These are phyloP conservation scores for Elysia chlorotica DNA, from an alignment of 1,140 invertebrate genomes.

Conservation along the genomic window DNA sequence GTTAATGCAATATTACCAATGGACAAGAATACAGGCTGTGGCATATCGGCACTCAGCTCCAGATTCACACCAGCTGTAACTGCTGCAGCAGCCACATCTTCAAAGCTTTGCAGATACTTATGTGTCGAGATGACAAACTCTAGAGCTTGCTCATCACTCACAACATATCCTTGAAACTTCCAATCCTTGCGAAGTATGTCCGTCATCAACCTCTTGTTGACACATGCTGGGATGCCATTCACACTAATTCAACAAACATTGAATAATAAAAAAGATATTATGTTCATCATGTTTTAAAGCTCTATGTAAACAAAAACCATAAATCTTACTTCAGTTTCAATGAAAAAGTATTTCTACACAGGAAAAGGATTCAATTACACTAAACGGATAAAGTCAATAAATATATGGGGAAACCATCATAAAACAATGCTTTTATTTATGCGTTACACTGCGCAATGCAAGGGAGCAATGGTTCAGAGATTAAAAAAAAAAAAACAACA, in stretches of 20 bases:
- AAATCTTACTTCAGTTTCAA: not conserved
- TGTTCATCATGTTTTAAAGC: not conserved
- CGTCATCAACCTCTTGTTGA: constrained; percentile 50
- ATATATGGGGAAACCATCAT: too few species aligned
- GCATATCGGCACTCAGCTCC: constrained; percentile 24
- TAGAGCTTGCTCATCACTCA: constrained; percentile 39
- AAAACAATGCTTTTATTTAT: too few species aligned
- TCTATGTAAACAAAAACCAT: not conserved
- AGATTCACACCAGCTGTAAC: constrained; percentile 37
- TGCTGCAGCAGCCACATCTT: constrained; percentile 28
- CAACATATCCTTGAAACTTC: constrained; percentile 52
- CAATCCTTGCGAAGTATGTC: constrained; percentile 50
- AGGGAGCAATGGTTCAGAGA: too few species aligned
- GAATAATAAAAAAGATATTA: not conserved
- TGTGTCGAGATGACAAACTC: constrained; percentile 29
- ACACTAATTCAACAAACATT: constrained; percentile 31
- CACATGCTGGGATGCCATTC: constrained; percentile 56
- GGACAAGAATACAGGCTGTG: not conserved
- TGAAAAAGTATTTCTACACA: not conserved
- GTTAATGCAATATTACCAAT: too few species aligned
- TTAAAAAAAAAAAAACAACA: too few species aligned
- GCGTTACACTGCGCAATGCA: too few species aligned
- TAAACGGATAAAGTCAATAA: too few species aligned
- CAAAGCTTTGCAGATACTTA: constrained; percentile 27
- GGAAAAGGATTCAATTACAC: too few species aligned